Evolutionary conservation across 2,113 vertebrate species (phyloP).

Genomic region (Salvelinus fontinalis): DNA sequence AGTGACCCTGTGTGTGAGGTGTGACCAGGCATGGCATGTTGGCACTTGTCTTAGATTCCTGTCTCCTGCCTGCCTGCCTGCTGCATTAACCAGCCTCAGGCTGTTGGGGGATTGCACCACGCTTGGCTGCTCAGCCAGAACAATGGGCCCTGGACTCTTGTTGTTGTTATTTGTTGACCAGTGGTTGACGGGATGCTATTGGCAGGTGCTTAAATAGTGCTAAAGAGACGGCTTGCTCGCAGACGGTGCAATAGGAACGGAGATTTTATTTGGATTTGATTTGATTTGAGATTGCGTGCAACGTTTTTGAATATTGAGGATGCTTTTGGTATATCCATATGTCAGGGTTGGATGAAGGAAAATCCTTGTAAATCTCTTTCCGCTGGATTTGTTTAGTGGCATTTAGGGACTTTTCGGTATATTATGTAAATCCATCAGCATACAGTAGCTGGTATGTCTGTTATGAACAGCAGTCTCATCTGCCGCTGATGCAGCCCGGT

Average conservation of each 20-base stretch:
- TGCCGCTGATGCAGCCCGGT: not conserved
- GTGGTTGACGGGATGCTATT: conserved; percentile 36
- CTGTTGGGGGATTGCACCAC: conserved; percentile 28
- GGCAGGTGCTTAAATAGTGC: conserved; percentile 21
- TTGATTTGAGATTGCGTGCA: not conserved
- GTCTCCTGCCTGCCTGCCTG: not conserved
- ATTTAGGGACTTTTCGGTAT: not conserved
- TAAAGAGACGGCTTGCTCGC: conserved; percentile 15
- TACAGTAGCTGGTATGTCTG: conserved; percentile 3
- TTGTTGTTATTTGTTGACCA: conserved; percentile 32
- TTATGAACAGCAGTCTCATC: conserved; percentile 9
- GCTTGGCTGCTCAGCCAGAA: conserved; percentile 26
- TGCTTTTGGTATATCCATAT: not conserved
- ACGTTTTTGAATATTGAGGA: not conserved
- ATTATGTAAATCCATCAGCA: not conserved
- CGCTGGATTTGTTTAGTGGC: not conserved
- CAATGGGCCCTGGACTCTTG: conserved; percentile 30
- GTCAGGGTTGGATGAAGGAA: not conserved
- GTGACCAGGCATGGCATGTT: conserved; percentile 34
- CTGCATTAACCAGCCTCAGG: conserved; percentile 30
- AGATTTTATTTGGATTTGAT: not conserved
- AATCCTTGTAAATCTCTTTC: not conserved
- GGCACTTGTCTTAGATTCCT: conserved; percentile 45
- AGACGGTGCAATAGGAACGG: not conserved
- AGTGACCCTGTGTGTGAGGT: conserved; percentile 33